A percentile compares a stretch with the other conserved stretches of the same genome.
phyloP scores from a whole-genome alignment of 2,113 vertebrate genomes.

The Callopanchax toddi region DNA sequence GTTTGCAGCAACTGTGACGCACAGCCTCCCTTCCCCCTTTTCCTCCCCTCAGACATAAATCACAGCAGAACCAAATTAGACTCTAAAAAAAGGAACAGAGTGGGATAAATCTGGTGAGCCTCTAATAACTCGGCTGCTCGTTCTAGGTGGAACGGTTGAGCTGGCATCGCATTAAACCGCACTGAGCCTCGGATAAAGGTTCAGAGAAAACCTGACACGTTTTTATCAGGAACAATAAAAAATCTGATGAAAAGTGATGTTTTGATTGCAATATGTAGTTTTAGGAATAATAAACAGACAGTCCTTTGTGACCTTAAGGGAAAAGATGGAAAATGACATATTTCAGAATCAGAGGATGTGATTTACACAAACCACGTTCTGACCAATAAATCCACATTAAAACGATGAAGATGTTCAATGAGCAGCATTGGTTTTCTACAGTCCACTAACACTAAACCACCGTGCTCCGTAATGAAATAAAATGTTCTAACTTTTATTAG shows the following conservation, averaged over 20 bases:
- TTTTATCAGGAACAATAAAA: constrained; percentile 5
- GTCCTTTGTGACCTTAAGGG: too few relatives aligned
- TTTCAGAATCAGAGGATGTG: too few relatives aligned
- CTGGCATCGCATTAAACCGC: constrained; percentile 33
- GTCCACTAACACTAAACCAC: neutral
- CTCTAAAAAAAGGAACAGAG: constrained; percentile 73
- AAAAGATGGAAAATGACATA: too few relatives aligned
- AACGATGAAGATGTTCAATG: too few relatives aligned
- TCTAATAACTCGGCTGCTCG: constrained; percentile 58
- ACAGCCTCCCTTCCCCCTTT: neutral
- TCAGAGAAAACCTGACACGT: constrained; percentile 4
- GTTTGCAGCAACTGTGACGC: constrained; percentile 65
- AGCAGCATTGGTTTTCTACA: neutral
- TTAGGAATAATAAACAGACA: neutral
- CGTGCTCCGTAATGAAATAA: neutral
- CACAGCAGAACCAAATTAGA: constrained; percentile 72
- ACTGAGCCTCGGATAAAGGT: constrained; percentile 20
- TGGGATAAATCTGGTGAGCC: constrained; percentile 61
- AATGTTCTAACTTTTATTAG: neutral
- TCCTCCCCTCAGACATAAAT: constrained; percentile 72
- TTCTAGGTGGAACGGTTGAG: constrained; percentile 56
- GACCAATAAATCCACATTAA: too few relatives aligned
- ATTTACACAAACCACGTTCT: too few relatives aligned
- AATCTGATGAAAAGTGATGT: too few relatives aligned
- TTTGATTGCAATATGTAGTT: neutral